These are phyloP conservation scores for Leucophenga varia DNA, from an alignment of 1,140 invertebrate species.

Conservation along the genomic window DNA sequence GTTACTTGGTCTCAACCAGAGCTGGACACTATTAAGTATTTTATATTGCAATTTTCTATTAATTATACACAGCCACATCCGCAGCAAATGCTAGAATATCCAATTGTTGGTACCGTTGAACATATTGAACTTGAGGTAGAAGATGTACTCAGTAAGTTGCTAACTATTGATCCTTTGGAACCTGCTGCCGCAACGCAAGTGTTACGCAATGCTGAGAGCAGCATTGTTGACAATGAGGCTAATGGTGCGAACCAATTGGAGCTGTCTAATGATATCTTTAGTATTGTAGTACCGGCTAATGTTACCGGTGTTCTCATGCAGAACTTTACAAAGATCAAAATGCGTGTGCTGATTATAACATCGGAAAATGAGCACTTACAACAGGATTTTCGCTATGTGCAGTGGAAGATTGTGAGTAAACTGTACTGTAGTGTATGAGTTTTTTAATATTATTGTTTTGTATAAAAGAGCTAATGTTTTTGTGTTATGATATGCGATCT, in stretches of 20 bases:
- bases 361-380: constrained; percentile 43
- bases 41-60: constrained; percentile 48
- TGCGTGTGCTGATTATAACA: constrained; percentile 48
- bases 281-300: constrained; percentile 42
- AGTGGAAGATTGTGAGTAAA: constrained; percentile 56
- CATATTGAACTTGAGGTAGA: constrained; percentile 35
- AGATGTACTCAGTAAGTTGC: constrained; percentile 35
- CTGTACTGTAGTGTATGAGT: constrained; percentile 38
- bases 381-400: constrained; percentile 54
- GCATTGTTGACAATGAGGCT: constrained; percentile 37
- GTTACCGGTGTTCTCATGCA: constrained; percentile 47
- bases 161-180: constrained; percentile 31
- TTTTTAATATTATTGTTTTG: too few species aligned
- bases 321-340: constrained; percentile 42
- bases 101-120: constrained; percentile 28
- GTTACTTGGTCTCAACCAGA: constrained; percentile 47
- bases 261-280: constrained; percentile 44
- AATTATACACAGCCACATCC: constrained; percentile 49
- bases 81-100: constrained; percentile 24
- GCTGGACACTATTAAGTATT: constrained; percentile 46
- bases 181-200: constrained; percentile 26
- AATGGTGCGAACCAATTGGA: constrained; percentile 30
- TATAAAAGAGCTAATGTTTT: too few species aligned
- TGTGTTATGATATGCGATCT: too few species aligned
- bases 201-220: constrained; percentile 33